Base-by-base conservation (phyloP, 2,888 invertebrate species). In the Panopea generosa region DNA sequence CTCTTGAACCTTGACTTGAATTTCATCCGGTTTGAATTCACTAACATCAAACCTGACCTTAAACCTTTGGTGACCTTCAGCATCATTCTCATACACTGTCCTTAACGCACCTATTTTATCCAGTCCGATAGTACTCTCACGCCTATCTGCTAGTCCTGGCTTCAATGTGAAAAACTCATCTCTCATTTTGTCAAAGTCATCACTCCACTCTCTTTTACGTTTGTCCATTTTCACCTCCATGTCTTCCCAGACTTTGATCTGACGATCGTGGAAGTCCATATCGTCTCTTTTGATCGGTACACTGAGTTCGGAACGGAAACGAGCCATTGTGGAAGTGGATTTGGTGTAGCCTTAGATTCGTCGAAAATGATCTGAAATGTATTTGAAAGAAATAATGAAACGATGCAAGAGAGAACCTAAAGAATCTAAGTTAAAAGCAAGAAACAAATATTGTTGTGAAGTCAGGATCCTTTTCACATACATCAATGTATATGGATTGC, bases 91-190 rank as follows among this genome's bases (percentile, higher is more conserved):
- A 73, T 86, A 89, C 53, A 86, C 76, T 22, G 86, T 86, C 53
- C 82, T 82, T 52, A 89, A 65, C 11, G 82, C 81, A 56, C 88
- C 88, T 22, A 89, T 62, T 73, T 86, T 83, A 57, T 84, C 82
- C n/a, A 82, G 65, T 22, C 77, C 77, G n/a, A 81, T 84, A 26
- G 79, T 81, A 47, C 86, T 84, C 38, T 84, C 82, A 1, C 78
- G 69, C 14, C 77, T 63, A 57, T 87, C 86, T 43, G 90, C 91
- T 45, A 77, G 57, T 4, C 87, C 81, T 0, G 92, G 92, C 70
- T 90, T 91, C 29, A 92, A 84, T 14, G 89, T 89, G 82, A 92
- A 92, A 84, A 92, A 92, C 75, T 92, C 91, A 20, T 88, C 88
- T 14, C 91, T 83, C 88, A 92, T 90, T 60, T 84, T 84, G 40